Conservation (phyloP, 2,113 vertebrate genomes). For the Hirundichthys speculiger region DNA sequence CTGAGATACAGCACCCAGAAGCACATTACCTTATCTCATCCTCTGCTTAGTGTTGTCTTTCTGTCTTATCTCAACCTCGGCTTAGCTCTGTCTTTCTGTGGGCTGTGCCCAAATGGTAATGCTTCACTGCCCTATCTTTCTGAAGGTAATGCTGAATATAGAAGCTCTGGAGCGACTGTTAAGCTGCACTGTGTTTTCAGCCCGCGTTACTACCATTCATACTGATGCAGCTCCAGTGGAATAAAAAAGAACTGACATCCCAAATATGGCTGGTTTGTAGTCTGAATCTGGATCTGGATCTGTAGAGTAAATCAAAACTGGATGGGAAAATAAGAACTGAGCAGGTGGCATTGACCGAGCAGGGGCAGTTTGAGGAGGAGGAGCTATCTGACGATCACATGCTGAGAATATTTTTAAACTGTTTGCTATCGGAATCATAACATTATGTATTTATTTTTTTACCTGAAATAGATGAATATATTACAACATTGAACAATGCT, state of each 20-base stretch:
- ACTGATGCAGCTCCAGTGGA: neutral
- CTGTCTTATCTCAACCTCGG: conserved; percentile 1
- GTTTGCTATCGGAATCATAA: too few species aligned
- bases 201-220: conserved; percentile 18
- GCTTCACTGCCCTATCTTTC: conserved; percentile 13
- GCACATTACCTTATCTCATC: conserved; percentile 52
- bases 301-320: neutral
- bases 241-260: neutral
- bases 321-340: too few species aligned
- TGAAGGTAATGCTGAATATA: conserved; percentile 25
- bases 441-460: too few species aligned
- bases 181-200: neutral
- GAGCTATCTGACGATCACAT: too few species aligned
- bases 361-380: too few species aligned
- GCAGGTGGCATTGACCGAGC: too few species aligned
- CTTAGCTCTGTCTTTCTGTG: conserved; percentile 20
- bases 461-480: too few species aligned
- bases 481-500: too few species aligned
- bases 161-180: conserved; percentile 13
- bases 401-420: too few species aligned
- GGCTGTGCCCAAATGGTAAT: conserved; percentile 21
- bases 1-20: conserved; percentile 36
- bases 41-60: conserved; percentile 29
- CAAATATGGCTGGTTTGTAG: neutral
- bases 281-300: neutral